A percentile compares a stretch with the other conserved stretches of the same genome.
Evolutionary conservation across 2,113 vertebrate species (phyloP).

Genomic region (Phainopepla nitens): DNA sequence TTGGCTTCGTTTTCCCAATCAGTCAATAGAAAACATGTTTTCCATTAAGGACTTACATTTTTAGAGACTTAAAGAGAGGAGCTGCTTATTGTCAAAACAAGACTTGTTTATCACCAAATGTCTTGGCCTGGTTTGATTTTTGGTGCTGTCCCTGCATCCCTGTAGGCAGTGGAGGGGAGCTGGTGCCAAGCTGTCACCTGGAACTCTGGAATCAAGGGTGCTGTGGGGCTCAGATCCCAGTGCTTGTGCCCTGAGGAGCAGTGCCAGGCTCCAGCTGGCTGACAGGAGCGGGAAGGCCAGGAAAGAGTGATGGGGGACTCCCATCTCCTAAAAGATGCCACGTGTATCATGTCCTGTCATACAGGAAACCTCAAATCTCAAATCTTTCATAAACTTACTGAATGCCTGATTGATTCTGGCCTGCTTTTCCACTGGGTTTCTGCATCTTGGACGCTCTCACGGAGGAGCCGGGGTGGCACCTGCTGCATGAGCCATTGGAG

Average conservation of each 20-base stretch:
- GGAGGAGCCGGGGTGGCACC: neutral
- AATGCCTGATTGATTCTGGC: neutral
- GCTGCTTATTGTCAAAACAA: neutral
- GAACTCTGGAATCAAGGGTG: neutral
- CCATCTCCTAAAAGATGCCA: neutral
- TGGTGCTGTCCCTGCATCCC: neutral
- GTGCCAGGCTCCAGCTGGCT: neutral
- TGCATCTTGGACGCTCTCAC: neutral
- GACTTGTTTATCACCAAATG: neutral
- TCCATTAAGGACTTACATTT: neutral
- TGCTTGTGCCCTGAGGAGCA: neutral
- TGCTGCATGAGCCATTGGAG: neutral
- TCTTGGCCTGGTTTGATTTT: neutral
- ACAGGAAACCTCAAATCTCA: neutral
- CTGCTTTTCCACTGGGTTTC: neutral
- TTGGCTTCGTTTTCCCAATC: neutral
- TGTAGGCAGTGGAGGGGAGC: neutral
- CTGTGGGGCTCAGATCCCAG: neutral
- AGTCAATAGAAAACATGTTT: neutral
- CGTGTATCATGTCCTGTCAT: accelerated
- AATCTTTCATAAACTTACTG: neutral
- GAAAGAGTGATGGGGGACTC: neutral
- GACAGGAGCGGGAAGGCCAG: neutral
- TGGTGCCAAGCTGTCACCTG: neutral
- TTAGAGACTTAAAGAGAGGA: neutral